phyloP scores from a whole-genome alignment of 2,113 vertebrate genomes.

The Butorides virescens region DNA sequence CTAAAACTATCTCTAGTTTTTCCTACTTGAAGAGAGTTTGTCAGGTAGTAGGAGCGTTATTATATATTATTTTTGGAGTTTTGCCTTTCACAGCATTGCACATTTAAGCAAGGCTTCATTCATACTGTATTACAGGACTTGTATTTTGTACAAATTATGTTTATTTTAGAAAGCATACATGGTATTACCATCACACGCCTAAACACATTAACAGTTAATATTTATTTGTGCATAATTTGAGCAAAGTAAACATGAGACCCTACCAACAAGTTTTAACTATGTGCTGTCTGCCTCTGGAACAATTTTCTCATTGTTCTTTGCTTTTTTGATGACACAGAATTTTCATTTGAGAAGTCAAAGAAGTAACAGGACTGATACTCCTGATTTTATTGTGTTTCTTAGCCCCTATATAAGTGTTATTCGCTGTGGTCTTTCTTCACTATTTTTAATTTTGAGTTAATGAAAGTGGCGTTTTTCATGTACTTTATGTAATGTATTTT shows the following conservation, averaged over 20 bases:
- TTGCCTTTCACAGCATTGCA: neutral
- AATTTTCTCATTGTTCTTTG: neutral
- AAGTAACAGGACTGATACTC: neutral
- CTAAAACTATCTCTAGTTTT: neutral
- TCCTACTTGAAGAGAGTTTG: neutral
- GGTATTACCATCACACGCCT: neutral
- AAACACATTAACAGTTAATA: conserved; percentile 7
- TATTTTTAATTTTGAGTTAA: conserved; percentile 20
- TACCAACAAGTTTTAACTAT: neutral
- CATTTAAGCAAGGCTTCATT: conserved; percentile 17
- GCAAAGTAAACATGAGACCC: neutral
- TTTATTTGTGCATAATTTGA: conserved; percentile 27
- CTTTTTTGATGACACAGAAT: neutral
- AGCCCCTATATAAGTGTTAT: neutral
- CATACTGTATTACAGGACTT: neutral
- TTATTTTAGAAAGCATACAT: conserved; percentile 6
- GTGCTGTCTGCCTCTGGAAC: neutral
- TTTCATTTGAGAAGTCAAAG: neutral
- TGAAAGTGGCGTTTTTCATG: neutral
- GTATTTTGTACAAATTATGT: conserved; percentile 9
- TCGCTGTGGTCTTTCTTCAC: conserved; percentile 33
- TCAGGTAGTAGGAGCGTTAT: neutral
- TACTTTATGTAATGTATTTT: neutral
- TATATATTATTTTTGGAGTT: conserved; percentile 9
- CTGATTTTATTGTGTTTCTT: neutral